phyloP scores from a whole-genome alignment of 2,797 vertebrate genomes.

The Clarias fuscus region DNA sequence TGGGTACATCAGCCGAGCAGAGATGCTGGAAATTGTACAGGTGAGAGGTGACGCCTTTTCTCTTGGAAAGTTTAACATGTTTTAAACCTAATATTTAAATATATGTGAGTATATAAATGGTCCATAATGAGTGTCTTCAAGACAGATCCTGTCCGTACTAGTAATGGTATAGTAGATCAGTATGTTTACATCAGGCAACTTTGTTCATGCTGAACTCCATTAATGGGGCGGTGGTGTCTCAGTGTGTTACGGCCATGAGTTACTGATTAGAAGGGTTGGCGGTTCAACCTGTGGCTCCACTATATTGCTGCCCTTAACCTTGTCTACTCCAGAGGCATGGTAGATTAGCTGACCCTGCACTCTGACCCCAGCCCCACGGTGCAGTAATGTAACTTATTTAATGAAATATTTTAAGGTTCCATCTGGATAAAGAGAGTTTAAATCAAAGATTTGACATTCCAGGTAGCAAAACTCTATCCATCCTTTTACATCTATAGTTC shows the following conservation, averaged over 20 bases:
- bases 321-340: too few relatives aligned
- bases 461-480: not conserved
- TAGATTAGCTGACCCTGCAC: too few relatives aligned
- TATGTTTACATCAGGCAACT: too few relatives aligned
- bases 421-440: not conserved
- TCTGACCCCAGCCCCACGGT: too few relatives aligned
- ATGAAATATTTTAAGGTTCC: not conserved
- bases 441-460: not conserved
- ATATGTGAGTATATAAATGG: not conserved
- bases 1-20: slow-evolving; percentile 85
- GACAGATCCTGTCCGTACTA: not conserved
- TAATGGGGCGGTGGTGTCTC: too few relatives aligned
- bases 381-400: too few relatives aligned
- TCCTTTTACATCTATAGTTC: not conserved
- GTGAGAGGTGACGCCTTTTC: slow-evolving; percentile 59
- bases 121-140: not conserved
- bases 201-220: too few relatives aligned
- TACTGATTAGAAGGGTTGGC: too few relatives aligned
- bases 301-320: too few relatives aligned
- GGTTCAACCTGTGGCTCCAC: too few relatives aligned
- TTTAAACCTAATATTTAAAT: not conserved
- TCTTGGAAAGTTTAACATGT: not conserved
- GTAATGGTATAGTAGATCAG: too few relatives aligned
- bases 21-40: slow-evolving; percentile 90
- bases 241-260: too few relatives aligned